Base-by-base conservation (phyloP, 2,888 invertebrate species). In the Amiota mariae region DNA sequence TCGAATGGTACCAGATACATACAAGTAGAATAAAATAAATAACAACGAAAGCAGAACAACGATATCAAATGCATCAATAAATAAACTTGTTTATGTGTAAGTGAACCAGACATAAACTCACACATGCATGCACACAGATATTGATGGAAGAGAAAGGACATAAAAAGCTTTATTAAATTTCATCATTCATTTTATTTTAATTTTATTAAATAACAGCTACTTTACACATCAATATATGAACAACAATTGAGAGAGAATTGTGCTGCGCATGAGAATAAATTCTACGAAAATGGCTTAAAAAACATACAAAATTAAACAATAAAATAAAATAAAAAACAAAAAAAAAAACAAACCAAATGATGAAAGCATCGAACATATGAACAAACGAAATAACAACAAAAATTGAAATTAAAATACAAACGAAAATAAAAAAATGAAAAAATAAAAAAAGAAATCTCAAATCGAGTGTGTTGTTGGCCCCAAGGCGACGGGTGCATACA, bases 151-250 rank as follows among this genome's bases (percentile, higher is more conserved):
- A 48, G 36, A 72, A 66, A 54, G 63, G 47, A 72, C 15, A 24
- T 56, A 70, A 46, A 49, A 73, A 66, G 68, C 75, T 67, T 76
- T 76, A 80, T 82, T 81, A 80, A 80, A 80, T 81, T 72, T 59
- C 61, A 15, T 59, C 49, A 46, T 57, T n/a, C 47, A 72, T 68
- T 81, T 79, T 80, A 77, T 76, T 84, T 84, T 85, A 86, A 87
- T 85, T 85, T 82, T 72, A 84, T 84, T 85, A 84, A 83, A 84
- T 82, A 82, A 84, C 74, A 72, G 78, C 78, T 85, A 83, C 82
- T 83, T 85, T 85, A 85, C 85, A 86, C 83, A 82, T 86, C 85
- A 82, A 84, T 82, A 82, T 79, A 6, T n/a, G n/a, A n/a, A n/a
- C n/a, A 36, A 36, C 36, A 74, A 47, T 24, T n/a, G 72, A 49